phyloP scores from a whole-genome alignment of 2,888 invertebrate genomes.

The Hetaerina titia region DNA sequence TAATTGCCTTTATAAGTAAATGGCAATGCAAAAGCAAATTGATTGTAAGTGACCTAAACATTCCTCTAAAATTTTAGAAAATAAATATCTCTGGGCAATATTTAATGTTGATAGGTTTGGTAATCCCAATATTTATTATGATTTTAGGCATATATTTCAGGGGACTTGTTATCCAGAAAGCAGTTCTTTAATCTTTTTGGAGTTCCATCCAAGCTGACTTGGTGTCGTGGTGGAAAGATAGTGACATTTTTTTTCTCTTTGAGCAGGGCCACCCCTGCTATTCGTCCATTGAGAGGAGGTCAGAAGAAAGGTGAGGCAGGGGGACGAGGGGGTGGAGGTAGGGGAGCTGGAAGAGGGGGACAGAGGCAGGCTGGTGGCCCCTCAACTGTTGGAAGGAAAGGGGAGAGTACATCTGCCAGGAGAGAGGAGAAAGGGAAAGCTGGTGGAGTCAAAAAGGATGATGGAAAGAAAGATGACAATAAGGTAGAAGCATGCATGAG shows the following conservation, averaged over 20 bases:
- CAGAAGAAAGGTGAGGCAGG: conserved; percentile 68
- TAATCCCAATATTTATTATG: neutral
- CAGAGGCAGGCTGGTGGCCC: conserved; percentile 77
- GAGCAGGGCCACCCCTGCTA: conserved; percentile 61
- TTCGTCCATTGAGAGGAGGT: conserved; percentile 45
- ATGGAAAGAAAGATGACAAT: conserved; percentile 73
- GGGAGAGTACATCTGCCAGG: neutral
- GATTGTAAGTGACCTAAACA: no score
- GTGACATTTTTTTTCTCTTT: neutral
- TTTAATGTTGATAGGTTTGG: neutral
- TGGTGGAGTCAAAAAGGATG: conserved; percentile 70
- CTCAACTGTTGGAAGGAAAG: conserved; percentile 74
- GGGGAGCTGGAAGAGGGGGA: conserved; percentile 76
- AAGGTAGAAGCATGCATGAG: conserved; percentile 70
- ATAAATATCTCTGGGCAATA: neutral
- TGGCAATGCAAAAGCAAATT: no score
- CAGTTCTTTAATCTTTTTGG: no score
- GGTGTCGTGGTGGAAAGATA: neutral
- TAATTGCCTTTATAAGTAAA: no score
- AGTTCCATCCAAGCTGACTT: neutral
- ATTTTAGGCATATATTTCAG: no score
- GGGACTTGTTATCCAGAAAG: no score
- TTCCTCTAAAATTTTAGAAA: neutral
- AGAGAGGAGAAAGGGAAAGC: conserved; percentile 70
- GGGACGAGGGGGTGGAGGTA: conserved; percentile 69